Evolutionary conservation across 2,113 vertebrate genomes (phyloP).

Genomic region (Galbula dea): DNA sequence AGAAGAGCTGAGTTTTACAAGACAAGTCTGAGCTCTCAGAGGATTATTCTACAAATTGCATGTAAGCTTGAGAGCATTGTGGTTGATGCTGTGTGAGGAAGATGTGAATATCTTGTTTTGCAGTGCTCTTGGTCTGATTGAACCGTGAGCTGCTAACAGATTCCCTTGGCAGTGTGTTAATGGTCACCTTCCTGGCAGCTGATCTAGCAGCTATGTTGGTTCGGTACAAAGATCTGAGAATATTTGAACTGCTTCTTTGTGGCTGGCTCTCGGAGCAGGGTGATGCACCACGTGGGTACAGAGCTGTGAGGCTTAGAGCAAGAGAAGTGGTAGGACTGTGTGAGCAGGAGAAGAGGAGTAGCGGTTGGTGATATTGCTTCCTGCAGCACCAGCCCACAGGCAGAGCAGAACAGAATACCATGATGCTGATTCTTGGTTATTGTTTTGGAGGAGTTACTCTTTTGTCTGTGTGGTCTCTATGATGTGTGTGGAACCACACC

Average conservation of each 20-base stretch:
- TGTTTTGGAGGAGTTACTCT: neutral
- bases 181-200: neutral
- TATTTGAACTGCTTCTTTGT: neutral
- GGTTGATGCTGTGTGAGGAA: neutral
- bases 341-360: no score
- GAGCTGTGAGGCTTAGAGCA: rapidly evolving
- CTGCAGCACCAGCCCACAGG: neutral
- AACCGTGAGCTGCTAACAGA: neutral
- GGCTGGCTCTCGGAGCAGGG: neutral
- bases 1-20: neutral
- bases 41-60: neutral
- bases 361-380: neutral
- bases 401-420: neutral
- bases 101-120: no score
- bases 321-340: neutral
- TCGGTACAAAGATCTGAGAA: neutral
- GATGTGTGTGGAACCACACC: neutral
- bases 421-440: neutral
- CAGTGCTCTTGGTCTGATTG: rapidly evolving
- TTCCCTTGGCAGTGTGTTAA: rapidly evolving
- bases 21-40: neutral
- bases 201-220: no score
- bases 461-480: neutral
- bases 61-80: neutral
- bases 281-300: neutral